Base-by-base conservation (phyloP, 2,888 invertebrate species). In the Augiades crinisus region DNA sequence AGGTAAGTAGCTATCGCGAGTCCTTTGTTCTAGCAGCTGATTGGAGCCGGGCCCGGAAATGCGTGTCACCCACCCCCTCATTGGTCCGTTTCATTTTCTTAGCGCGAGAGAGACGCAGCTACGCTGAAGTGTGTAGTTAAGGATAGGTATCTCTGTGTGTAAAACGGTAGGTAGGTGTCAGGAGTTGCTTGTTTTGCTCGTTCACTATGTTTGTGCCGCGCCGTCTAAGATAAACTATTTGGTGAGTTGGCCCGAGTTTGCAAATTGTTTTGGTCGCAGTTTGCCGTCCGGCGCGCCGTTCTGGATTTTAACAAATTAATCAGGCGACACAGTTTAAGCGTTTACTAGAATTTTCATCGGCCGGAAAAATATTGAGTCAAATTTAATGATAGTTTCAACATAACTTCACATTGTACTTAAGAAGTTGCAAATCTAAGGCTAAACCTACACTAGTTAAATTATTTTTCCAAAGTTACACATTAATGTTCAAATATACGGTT, bases 11-110 rank as follows among this genome's bases (percentile, higher is more conserved):
- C 87, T 85, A 87, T 83, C 85, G 79, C 81, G 77, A 78, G 75
- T 86, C 90, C 82, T 86, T 90, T 90, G 90, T 90, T 90, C 90
- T 90, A 90, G 86, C 88, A 90, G 90, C 90, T 90, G 90, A 90
- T 90, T 90, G 90, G 90, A 90, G 88, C 82, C 81, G 82, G 79
- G 85, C 77, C 87, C 86, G 89, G 90, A 89, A 88, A 87, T 90
- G 90, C 89, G 90, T 90, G 82, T 86, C 87, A 87, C 85, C 86
- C 88, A 81, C 89, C 89, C 89, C 86, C 86, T 84, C 87, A 90
- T 90, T 90, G 90, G 90, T 89, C 86, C 85, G 88, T 77, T 87
- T 85, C 86, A 83, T 89, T 88, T 89, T 89, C 88, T 89, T 88
- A 89, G 89, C 82, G 82, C 62, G 87, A 89, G 78, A 75, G 90